These are phyloP conservation scores for Vanessa cardui DNA, from an alignment of 2,888 invertebrate species.

Conservation along the genomic window DNA sequence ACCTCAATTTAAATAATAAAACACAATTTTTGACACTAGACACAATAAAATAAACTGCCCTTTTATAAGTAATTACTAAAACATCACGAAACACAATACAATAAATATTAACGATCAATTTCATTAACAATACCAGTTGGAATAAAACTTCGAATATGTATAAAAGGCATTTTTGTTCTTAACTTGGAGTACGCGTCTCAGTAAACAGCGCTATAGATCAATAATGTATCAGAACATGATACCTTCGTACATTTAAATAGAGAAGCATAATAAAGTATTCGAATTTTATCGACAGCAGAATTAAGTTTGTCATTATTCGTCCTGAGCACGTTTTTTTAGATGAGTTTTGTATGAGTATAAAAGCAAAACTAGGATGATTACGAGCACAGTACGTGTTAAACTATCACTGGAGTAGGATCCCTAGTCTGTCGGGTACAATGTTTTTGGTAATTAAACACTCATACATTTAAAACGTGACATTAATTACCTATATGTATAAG, in stretches of 20 bases:
- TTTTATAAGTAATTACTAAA: slow-evolving; percentile 9
- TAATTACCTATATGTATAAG: not conserved
- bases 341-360: slow-evolving; percentile 71
- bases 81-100: slow-evolving; percentile 33
- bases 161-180: slow-evolving; percentile 51
- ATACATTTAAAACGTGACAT: slow-evolving; percentile 33
- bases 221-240: slow-evolving; percentile 5
- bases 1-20: not conserved
- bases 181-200: slow-evolving; percentile 52
- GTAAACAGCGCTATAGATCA: not conserved
- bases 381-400: slow-evolving; percentile 63
- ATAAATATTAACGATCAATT: slow-evolving; percentile 24
- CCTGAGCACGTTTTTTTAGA: slow-evolving; percentile 68
- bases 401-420: slow-evolving; percentile 57
- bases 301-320: slow-evolving; percentile 47
- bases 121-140: slow-evolving; percentile 43
- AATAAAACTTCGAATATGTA: slow-evolving; percentile 46
- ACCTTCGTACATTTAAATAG: slow-evolving; percentile 38
- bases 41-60: slow-evolving; percentile 11
- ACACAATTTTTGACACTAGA: not conserved
- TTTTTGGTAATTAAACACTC: slow-evolving; percentile 66
- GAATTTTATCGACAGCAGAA: slow-evolving; percentile 37
- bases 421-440: slow-evolving; percentile 52
- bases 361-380: slow-evolving; percentile 60
- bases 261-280: slow-evolving; percentile 12